Evolutionary conservation across 30 jellyfish, hydroid and myxozoan genomes (phyloP).

Genomic region (Mastigias papua): DNA sequence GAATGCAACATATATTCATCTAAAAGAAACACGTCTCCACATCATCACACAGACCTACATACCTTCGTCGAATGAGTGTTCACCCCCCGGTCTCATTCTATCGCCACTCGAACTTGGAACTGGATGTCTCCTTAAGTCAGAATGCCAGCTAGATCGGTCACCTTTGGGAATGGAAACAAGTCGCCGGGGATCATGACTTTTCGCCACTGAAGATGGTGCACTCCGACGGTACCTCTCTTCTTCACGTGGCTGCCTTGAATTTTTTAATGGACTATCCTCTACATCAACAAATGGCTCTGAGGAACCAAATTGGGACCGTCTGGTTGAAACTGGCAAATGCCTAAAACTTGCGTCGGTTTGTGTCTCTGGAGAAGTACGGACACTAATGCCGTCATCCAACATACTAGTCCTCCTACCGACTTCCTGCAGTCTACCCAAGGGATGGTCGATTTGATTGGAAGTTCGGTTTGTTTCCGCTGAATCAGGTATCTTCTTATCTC

Average conservation of each 20-base stretch:
- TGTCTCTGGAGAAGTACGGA: constrained; percentile 57
- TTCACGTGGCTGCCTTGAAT: neutral
- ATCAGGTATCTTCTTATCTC: neutral
- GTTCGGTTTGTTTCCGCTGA: neutral
- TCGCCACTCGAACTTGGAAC: neutral
- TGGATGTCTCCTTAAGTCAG: neutral
- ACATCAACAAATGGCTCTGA: neutral
- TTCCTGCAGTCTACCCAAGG: constrained; percentile 32
- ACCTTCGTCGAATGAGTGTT: neutral
- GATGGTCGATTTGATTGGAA: neutral
- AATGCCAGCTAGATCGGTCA: constrained; percentile 6
- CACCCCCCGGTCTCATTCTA: neutral
- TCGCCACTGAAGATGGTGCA: constrained; percentile 24
- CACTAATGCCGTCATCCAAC: constrained; percentile 59
- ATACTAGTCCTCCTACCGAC: neutral
- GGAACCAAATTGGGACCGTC: constrained; percentile 10
- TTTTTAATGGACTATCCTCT: constrained; percentile 6
- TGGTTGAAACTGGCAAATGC: constrained; percentile 34
- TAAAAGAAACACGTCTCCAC: no score
- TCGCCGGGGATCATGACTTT: neutral
- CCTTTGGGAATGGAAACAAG: neutral
- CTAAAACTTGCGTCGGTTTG: constrained; percentile 58
- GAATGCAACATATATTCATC: no score
- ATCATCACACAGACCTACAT: no score
- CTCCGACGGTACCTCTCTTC: constrained; percentile 10